phyloP scores from a whole-genome alignment of 2,113 vertebrate genomes.

The Silurus meridionalis region DNA sequence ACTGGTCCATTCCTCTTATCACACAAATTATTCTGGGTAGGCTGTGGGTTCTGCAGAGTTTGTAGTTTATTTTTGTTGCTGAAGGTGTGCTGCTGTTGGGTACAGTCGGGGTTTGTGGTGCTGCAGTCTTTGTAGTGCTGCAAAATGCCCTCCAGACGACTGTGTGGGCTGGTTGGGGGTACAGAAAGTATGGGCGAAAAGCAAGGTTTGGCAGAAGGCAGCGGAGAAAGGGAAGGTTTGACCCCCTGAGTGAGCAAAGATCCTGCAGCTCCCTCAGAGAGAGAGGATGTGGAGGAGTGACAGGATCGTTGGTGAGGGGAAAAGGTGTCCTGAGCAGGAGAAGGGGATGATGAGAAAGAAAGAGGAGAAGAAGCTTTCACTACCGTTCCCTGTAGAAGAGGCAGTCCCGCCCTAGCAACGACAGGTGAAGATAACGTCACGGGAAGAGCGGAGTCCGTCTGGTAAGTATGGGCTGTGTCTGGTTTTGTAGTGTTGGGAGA shows the following conservation, averaged over 20 bases:
- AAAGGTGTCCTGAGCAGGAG: conserved; percentile 56
- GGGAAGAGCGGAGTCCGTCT: conserved; percentile 59
- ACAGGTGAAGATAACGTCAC: conserved; percentile 62
- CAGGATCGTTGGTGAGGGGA: conserved; percentile 72
- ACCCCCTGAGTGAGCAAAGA: conserved; percentile 61
- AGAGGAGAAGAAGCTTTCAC: conserved; percentile 62
- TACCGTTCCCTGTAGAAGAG: conserved; percentile 54
- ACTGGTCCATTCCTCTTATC: conserved; percentile 59
- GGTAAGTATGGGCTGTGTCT: conserved; percentile 55
- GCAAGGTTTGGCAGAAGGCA: conserved; percentile 51
- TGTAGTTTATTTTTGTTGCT: conserved; percentile 76
- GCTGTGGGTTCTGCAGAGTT: conserved; percentile 53
- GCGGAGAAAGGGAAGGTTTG: conserved; percentile 67
- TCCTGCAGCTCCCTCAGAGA: conserved; percentile 67
- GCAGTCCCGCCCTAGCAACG: conserved; percentile 58
- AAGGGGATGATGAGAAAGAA: conserved; percentile 57
- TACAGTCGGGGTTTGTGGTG: conserved; percentile 69
- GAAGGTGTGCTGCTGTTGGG: conserved; percentile 55
- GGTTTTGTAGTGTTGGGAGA: conserved; percentile 63
- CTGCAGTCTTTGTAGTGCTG: conserved; percentile 78
- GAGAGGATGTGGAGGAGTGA: conserved; percentile 73
- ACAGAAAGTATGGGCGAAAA: conserved; percentile 53
- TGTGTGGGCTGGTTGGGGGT: conserved; percentile 60
- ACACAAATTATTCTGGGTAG: conserved; percentile 43
- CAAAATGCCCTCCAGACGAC: conserved; percentile 72